Evolutionary conservation across 2,888 invertebrate species (phyloP).

Genomic region (Pegoplata infirma): DNA sequence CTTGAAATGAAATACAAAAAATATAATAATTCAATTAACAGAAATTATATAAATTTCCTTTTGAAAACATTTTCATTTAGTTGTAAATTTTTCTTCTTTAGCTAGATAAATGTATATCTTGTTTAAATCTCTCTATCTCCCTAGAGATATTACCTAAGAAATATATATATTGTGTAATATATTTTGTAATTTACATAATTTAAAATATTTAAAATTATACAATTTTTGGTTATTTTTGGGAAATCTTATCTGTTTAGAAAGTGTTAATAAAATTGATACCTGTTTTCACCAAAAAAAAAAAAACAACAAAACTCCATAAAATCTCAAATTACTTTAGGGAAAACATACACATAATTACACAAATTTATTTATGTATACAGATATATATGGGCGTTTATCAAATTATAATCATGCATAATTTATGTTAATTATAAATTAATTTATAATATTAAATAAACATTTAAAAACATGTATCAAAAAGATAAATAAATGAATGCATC

Average conservation of each 20-base stretch:
- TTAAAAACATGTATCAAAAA: constrained; percentile 6
- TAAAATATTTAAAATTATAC: not conserved
- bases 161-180: constrained; percentile 9
- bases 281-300: constrained; percentile 19
- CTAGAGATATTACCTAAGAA: constrained; percentile 5
- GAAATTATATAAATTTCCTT: not conserved
- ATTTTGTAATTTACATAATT: constrained; percentile 30
- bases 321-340: constrained; percentile 41
- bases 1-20: not conserved
- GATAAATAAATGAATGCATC: constrained; percentile 8
- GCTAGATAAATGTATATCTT: too few species aligned
- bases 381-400: constrained; percentile 28
- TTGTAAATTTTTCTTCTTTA: not conserved
- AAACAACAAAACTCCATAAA: not conserved
- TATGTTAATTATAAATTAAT: constrained; percentile 55
- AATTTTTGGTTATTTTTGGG: constrained; percentile 14
- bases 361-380: not conserved
- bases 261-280: constrained; percentile 50
- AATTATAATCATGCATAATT: constrained; percentile 38
- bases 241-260: constrained; percentile 27
- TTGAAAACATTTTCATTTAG: not conserved
- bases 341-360: not conserved
- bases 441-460: constrained; percentile 48
- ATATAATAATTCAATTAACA: constrained; percentile 33
- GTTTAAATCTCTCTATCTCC: not conserved